Evolutionary conservation across 1,140 invertebrate species (phyloP), one percentile per base, ranked within the genome.

Genomic region (Zaprionus lachaisei): DNA sequence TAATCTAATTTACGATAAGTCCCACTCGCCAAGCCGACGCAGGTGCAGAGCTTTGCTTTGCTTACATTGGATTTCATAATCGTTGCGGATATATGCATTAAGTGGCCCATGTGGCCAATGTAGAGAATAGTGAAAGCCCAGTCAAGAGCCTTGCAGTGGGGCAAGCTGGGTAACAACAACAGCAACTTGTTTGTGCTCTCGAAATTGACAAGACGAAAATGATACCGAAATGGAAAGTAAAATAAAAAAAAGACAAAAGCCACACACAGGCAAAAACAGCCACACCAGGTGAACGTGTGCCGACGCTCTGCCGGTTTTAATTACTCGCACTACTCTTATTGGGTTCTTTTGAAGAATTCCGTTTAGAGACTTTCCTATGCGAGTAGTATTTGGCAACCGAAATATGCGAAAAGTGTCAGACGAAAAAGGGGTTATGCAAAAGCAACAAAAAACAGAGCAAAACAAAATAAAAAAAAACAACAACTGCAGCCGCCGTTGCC

Each of bases 371-470:
- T 15, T 4, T 47, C 9, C 41, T 17, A 47, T 17, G 44, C 17
- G 51, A 11, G 14, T 28, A 54, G n/a, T 37, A 38, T 44, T 24
- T 51, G 47, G 49, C 69, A 69, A 66, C 56, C 68, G 60, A 41
- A 79, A 80, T 77, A 77, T 72, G 77, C 67, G 73, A 83, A 83
- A 83, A 72, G 77, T 38, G 17, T 57, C 58, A 34, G 65, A 58
- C 63, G 64, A 72, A 78, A 78, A 80, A 72, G 83, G 77, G 73
- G 73, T 83, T 87, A 89, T 89, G 77, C 84, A 87, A 89, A 84
- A 75, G 20, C 51, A 74, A 56, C 54, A 51, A 55, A 56, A 56
- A 64, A 51, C 20, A 4, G 47, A 61, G 38, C 56, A 56, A 41
- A 66, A 20, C 58, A 60, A 60, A 66, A 15, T 34, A 68, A 60